Conservation (phyloP, 1,140 invertebrate species). For the Cyphomyrmex costatus region DNA sequence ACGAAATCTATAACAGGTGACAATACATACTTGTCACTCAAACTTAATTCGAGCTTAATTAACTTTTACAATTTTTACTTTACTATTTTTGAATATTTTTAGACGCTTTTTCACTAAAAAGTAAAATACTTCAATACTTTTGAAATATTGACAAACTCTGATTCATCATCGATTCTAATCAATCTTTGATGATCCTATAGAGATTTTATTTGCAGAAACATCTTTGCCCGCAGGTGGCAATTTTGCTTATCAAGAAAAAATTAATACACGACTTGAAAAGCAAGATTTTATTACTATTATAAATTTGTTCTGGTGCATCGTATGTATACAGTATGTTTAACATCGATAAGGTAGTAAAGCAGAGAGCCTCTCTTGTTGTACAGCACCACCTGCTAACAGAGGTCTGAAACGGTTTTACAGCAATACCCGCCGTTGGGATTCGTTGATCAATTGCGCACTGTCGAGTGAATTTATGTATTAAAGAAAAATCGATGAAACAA, state of each 20-base stretch:
- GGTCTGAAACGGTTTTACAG: conserved; percentile 13
- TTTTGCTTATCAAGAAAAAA: neutral
- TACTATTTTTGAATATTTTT: too few relatives aligned
- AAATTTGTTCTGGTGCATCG: neutral
- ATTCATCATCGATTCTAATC: neutral
- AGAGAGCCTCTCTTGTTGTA: conserved; percentile 58
- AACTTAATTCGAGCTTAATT: neutral
- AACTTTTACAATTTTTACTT: neutral
- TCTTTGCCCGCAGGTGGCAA: neutral
- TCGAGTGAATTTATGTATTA: neutral
- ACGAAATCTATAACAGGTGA: neutral
- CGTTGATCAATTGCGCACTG: conserved; percentile 39
- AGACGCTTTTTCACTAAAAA: neutral
- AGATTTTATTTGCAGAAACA: conserved; percentile 1
- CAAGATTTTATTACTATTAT: neutral
- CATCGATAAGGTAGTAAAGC: conserved; percentile 69
- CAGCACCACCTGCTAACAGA: conserved; percentile 73
- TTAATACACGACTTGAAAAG: neutral
- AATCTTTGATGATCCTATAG: too few relatives aligned
- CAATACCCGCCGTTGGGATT: conserved; percentile 30
- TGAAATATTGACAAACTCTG: neutral
- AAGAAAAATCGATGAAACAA: neutral
- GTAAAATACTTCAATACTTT: neutral
- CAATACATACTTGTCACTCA: neutral
- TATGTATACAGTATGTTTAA: neutral